Evolutionary conservation across 1,140 invertebrate species (phyloP), one percentile per base, ranked within the genome.

Genomic region (Drosophila arawakana): DNA sequence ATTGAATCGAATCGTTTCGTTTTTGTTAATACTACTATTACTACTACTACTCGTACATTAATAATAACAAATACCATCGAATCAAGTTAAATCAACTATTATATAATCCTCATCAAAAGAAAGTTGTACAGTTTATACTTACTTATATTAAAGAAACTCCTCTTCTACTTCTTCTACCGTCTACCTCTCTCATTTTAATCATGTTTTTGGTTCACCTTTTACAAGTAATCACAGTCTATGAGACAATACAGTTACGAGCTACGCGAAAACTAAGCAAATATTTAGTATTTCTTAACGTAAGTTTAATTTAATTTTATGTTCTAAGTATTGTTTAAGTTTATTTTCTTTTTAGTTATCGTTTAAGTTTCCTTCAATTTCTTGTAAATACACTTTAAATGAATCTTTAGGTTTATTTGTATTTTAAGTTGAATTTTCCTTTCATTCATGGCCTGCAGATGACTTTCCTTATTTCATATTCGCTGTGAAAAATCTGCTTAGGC

Each of bases 91-190:
- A 43, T 49, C 49, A 69, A 85, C 58, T 60, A 78, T 47, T 55
- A 47, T 71, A 80, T 80, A 70, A 71, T 58, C 46, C 57, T 73
- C 73, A 57, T 70, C 54, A 85, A 80, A 81, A 65, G 15, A 74
- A 81, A 82, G 37, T 77, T 86, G 83, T 86, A 86, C 83, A 86
- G 83, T 88, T 86, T 77, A 57, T 57, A 21, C 35, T 54, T 73
- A 30, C 25, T 65, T 79, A 86, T 74, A 80, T 84, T 77, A 86
- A 86, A 75, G 46, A 60, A 66, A 61, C 67, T 57, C 15, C 37
- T 35, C 15, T 57, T 10, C 7, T 13, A 44, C 25, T 65, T 18
- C 47, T 54, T n/a, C 49, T 63, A 11, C 59, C 47, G 57, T 35
- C 25, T 30, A 30, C 25, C 15, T 47, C n/a, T 57, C 58, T 39